phyloP scores from a whole-genome alignment of 2,888 invertebrate species.

The Nephrocerus scutellatus region DNA sequence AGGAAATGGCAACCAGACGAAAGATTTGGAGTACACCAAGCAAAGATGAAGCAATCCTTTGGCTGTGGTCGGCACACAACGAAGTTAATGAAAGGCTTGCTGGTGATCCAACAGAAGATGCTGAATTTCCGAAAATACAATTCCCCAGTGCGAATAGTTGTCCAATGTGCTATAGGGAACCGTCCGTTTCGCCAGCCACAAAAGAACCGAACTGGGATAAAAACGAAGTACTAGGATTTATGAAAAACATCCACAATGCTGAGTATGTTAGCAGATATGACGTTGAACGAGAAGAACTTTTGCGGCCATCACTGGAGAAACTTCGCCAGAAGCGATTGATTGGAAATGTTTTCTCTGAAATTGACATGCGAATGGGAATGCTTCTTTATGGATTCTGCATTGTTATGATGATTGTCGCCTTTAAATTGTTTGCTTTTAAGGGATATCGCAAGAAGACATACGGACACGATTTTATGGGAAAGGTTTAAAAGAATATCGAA shows the following conservation, averaged over 20 bases:
- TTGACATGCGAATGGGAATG: slow-evolving; percentile 70
- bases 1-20: slow-evolving; percentile 69
- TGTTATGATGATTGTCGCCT: slow-evolving; percentile 65
- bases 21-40: slow-evolving; percentile 63
- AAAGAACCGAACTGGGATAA: slow-evolving; percentile 38
- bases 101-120: slow-evolving; percentile 85
- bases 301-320: slow-evolving; percentile 32
- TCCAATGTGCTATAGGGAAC: slow-evolving; percentile 53
- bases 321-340: slow-evolving; percentile 39
- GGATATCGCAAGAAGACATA: slow-evolving; percentile 66
- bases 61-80: slow-evolving; percentile 94
- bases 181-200: slow-evolving; percentile 14
- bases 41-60: slow-evolving; percentile 72
- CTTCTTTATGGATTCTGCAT: slow-evolving; percentile 68
- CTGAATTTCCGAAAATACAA: slow-evolving; percentile 78
- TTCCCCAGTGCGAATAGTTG: slow-evolving; percentile 71
- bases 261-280: slow-evolving; percentile 39
- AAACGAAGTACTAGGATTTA: slow-evolving; percentile 37
- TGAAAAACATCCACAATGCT: slow-evolving; percentile 42
- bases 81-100: slow-evolving; percentile 82
- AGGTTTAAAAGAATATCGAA: slow-evolving; percentile 52
- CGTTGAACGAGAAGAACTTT: slow-evolving; percentile 31
- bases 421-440: slow-evolving; percentile 62
- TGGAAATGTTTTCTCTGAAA: slow-evolving; percentile 43
- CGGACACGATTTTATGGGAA: slow-evolving; percentile 62